Evolutionary conservation across 2,888 invertebrate genomes (phyloP).

Genomic region (Formica aserva): DNA sequence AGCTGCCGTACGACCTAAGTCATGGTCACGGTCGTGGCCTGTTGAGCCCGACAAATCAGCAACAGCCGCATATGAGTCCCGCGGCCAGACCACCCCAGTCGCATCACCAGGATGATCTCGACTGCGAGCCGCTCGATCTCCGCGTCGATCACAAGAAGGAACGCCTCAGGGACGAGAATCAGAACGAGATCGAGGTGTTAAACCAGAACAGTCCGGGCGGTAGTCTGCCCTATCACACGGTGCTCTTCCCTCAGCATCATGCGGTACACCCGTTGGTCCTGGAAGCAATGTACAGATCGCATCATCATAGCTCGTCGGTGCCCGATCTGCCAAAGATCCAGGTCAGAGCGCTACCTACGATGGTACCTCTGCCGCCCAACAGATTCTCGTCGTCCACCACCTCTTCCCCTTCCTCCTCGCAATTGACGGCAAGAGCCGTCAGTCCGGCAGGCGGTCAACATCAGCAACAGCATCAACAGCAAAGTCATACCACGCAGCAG

Average conservation of each 20-base stretch:
- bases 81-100: constrained; percentile 87
- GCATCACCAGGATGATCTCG: constrained; percentile 82
- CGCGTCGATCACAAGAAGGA: constrained; percentile 94
- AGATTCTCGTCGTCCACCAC: constrained; percentile 84
- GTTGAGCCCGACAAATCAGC: constrained; percentile 85
- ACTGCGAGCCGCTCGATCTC: constrained; percentile 95
- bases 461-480: constrained; percentile 71
- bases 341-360: constrained; percentile 83
- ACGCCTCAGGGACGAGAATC: constrained; percentile 93
- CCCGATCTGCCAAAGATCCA: constrained; percentile 87
- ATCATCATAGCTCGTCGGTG: constrained; percentile 87
- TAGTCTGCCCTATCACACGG: constrained; percentile 82
- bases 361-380: constrained; percentile 84
- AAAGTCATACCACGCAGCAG: constrained; percentile 70
- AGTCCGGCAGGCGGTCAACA: constrained; percentile 71
- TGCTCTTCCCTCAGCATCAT: constrained; percentile 83
- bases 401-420: constrained; percentile 74
- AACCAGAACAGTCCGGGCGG: constrained; percentile 80
- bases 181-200: constrained; percentile 90
- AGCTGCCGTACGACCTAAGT: constrained; percentile 91
- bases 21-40: constrained; percentile 83
- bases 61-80: constrained; percentile 87
- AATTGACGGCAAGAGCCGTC: constrained; percentile 71
- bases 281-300: constrained; percentile 90
- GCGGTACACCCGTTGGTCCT: constrained; percentile 90